Evolutionary conservation across 1,140 invertebrate species (phyloP), one percentile per base, ranked within the genome.

Genomic region (Belonocnema kinseyi): DNA sequence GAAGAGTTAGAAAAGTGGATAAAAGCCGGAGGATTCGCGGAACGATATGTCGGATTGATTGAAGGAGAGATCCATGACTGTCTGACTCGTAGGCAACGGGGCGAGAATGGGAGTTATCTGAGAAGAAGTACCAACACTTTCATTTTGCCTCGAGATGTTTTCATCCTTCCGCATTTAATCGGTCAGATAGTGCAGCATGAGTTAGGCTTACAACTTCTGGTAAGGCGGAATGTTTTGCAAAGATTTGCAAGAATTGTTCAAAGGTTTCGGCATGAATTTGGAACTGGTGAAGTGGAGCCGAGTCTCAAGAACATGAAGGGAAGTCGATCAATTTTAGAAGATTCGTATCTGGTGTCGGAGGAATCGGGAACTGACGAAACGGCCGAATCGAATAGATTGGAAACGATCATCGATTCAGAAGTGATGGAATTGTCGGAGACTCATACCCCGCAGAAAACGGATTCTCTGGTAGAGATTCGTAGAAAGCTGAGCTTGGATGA

Each of bases 21-120:
- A 1, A 86, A 86, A 50, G 83, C 84, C 0, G 88, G 84, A 0
- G 90, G 91, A 13, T 89, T 86, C n/a, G 88, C 90, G 1, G 91
- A 92, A 50, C 83, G 95, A 78, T 99, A 99, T 91, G 97, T 98
- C 0, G 93, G 95, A 8, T 91, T 98, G 7, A 94, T 99, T 19
- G 98, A 99, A 90, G 95, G 95, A 52, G 94, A 96, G 51, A 94
- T 98, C 73, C 96, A 97, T 87, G 96, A 98, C 88, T 94, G 96
- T 16, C 88, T 99, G 76, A 98, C 97, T 6, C 93, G 96, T 26
- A 95, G 97, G 87, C 95, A 97, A 82, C 93, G 95, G 78, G 94
- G 94, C 46, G 96, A 96, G 83, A 95, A 96, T 87, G 97, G 96
- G 0, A 94, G 93, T 77, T 97, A 96, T 86, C 94, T 94, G 58